Evolutionary conservation across 2,888 invertebrate species (phyloP).

Genomic region (Baccha elongata): DNA sequence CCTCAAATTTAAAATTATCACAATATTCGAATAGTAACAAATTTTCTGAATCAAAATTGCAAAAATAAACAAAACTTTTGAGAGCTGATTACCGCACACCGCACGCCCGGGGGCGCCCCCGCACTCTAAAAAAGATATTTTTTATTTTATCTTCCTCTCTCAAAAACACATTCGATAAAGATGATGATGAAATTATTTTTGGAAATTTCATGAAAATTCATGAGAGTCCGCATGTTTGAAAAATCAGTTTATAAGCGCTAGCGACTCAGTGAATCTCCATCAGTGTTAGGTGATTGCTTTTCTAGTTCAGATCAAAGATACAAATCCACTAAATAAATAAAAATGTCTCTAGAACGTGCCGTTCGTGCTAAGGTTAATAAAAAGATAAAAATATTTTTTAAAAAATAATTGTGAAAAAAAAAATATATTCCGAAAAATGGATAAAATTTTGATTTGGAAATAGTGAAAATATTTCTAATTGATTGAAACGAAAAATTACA

Average conservation of each 20-base stretch:
- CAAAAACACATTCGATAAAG: constrained; percentile 65
- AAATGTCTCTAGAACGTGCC: constrained; percentile 96
- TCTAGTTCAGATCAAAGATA: constrained; percentile 77
- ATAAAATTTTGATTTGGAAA: constrained; percentile 31
- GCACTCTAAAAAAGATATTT: constrained; percentile 74
- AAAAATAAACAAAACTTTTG: constrained; percentile 64
- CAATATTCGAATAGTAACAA: not conserved
- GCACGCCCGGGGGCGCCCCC: too few relatives aligned
- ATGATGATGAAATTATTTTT: constrained; percentile 79
- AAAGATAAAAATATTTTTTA: constrained; percentile 8
- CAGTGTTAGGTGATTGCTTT: constrained; percentile 80
- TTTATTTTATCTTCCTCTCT: constrained; percentile 24
- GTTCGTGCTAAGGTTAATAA: constrained; percentile 93
- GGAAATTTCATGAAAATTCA: constrained; percentile 78
- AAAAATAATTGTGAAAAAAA: constrained; percentile 32
- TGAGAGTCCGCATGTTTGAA: constrained; percentile 63
- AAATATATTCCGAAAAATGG: constrained; percentile 29
- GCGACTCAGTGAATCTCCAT: constrained; percentile 77
- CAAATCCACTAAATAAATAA: constrained; percentile 76
- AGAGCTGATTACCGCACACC: constrained; percentile 30
- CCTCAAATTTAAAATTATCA: constrained; percentile 21
- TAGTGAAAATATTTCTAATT: constrained; percentile 34
- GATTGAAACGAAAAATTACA: constrained; percentile 79
- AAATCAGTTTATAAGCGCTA: constrained; percentile 80
- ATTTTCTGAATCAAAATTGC: constrained; percentile 55